Conservation (phyloP, 2,888 invertebrate genomes). For the Cloeon dipterum region DNA sequence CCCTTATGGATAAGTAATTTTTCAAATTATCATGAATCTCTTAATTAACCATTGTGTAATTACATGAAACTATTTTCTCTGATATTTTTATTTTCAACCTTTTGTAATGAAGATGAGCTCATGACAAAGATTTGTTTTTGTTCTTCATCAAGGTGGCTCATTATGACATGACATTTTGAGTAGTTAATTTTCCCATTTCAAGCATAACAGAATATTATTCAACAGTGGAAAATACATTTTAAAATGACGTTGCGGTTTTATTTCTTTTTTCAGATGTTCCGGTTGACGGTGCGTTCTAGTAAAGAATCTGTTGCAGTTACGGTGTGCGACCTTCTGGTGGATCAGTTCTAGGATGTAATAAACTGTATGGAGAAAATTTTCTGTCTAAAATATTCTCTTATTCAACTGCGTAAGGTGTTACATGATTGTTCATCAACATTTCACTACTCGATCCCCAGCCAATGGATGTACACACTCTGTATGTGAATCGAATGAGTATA, state of each 20-base stretch:
- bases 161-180: too few species aligned
- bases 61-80: too few species aligned
- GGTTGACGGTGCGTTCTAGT: slow-evolving; percentile 91
- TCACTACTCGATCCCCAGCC: slow-evolving; percentile 1
- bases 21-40: too few species aligned
- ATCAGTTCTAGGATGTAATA: slow-evolving; percentile 66
- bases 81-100: too few species aligned
- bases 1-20: too few species aligned
- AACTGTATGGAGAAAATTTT: slow-evolving; percentile 2
- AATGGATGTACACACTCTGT: slow-evolving; percentile 2
- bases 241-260: slow-evolving; percentile 6
- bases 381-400: background rate
- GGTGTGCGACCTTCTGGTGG: slow-evolving; percentile 78
- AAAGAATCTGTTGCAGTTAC: slow-evolving; percentile 87
- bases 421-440: background rate
- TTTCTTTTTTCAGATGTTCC: slow-evolving; percentile 67
- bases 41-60: too few species aligned
- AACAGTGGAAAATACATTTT: too few species aligned
- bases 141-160: too few species aligned
- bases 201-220: slow-evolving; percentile 3
- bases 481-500: too few species aligned
- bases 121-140: too few species aligned
- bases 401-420: background rate
- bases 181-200: background rate
- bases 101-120: too few species aligned